Base-by-base conservation (phyloP, 2,113 vertebrate species). In the Myodes glareolus region DNA sequence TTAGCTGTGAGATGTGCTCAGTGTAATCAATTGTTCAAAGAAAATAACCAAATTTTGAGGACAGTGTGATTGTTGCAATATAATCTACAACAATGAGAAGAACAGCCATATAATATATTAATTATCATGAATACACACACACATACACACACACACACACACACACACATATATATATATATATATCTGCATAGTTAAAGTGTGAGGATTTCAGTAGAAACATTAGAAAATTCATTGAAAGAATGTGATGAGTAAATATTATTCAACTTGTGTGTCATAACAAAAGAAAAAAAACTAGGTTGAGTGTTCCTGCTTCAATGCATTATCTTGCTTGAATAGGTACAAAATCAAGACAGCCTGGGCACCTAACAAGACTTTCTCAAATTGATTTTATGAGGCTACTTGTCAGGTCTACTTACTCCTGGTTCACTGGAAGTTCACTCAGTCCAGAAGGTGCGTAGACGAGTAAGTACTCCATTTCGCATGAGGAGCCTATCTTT, bases 11-110 rank as follows among this genome's bases (percentile, higher is more conserved):
- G 45, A 45, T 90, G 13, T 91, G 7, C 47, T 76, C n/a, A 72
- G 5, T 78, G 29, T 2, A 90, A 92, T 92, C 82, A 93, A 85
- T 94, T 91, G 94, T 96, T 90, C 82, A 92, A 63, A 72, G 55
- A 23, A 89, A 92, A 87, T 23, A 77, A 77, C 70, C 81, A 95
- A 73, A 65, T 31, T 94, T 29, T 92, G 23, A 77, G 50, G 95
- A 72, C 29, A 16, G 14, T 42, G n/a, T 67, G 67, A 12, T 33
- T 70, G 45, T 76, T 58, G 65, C 23, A 58, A 91, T 90, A 78
- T 68, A 87, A 90, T 81, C 39, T 90, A 92, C 3, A 78, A 10
- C n/a, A 36, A 39, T 63, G 17, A 42, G 23, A 85, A 42, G 23
- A 85, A 17, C 45, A 55, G 47, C 16, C 29, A 25, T 45, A 31